These are phyloP conservation scores for Anoplius nigerrimus DNA, from an alignment of 2,888 invertebrate genomes.

Conservation along the genomic window DNA sequence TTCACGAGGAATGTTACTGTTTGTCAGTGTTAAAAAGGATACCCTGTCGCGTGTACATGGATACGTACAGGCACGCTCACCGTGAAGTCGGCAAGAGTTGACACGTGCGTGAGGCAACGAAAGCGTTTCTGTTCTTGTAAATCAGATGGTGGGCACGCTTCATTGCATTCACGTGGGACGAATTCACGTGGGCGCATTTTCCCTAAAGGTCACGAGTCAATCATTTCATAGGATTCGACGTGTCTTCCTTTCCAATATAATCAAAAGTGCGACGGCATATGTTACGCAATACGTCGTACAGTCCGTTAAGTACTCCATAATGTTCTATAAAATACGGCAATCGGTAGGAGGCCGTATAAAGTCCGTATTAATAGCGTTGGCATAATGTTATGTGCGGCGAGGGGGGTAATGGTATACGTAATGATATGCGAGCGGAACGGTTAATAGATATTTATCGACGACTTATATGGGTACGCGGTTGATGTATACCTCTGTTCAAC, in stretches of 20 bases:
- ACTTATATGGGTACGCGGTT: too few species aligned
- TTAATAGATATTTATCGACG: too few species aligned
- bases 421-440: too few species aligned
- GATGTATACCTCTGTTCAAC: too few species aligned
- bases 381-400: too few species aligned
- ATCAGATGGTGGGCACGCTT: slow-evolving; percentile 17
- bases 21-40: not conserved
- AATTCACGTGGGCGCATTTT: slow-evolving; percentile 49
- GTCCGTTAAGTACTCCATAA: not conserved
- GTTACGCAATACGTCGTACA: not conserved
- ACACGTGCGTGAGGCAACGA: slow-evolving; percentile 15
- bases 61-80: not conserved
- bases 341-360: too few species aligned
- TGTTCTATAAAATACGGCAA: too few species aligned
- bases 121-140: slow-evolving; percentile 28
- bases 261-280: not conserved
- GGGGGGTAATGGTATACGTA: too few species aligned
- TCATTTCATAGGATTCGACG: slow-evolving; percentile 15
- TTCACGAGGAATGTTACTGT: too few species aligned
- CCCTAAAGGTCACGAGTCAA: slow-evolving; percentile 49
- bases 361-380: too few species aligned
- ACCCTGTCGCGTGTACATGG: not conserved
- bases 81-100: not conserved
- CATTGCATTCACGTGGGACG: slow-evolving; percentile 49
- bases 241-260: not conserved